Base-by-base conservation (phyloP, 2,888 invertebrate genomes). In the Polydesmus complanatus region DNA sequence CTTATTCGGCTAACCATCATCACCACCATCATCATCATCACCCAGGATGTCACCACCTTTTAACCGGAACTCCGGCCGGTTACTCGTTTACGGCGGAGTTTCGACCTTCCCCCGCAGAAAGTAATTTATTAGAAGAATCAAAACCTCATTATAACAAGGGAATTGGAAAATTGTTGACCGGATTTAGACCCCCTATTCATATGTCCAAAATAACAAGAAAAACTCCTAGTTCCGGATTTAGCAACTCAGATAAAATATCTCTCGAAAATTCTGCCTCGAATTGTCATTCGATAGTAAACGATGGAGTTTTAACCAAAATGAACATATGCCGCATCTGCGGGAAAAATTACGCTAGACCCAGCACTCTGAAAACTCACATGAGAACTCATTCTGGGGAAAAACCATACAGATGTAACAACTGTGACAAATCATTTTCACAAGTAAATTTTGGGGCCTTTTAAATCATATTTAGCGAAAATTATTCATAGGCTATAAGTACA, bases 351-450 rank as follows among this genome's bases (percentile, higher is more conserved):
- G 96, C 96, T 0, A 79, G 96, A 2, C 96, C 96, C 0, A 93
- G 92, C 74, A 97, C 96, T 0, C 77, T 98, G 64, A 97, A 97
- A 78, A 97, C 96, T 0, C 97, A 97, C 75, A 80, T 96, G 61
- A 79, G 97, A 59, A 97, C 96, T 1, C 97, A 97, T 74, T 90
- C 91, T 2, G 96, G 96, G 0, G 96, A 97, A 74, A 83, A 94
- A 68, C 93, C 93, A 0, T 88, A 91, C 74, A 79, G 86, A 61
- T 94, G 94, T 73, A 85, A 86, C 56, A 93, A 93, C 70, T 96
- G 95, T 77, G 88, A 88, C 73, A 96, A 96, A 75, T 92, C 93
- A 67, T 96, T 96, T 77, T 69, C 71, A 67, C 63, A 62, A 58
- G 62, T 62, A 54, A 50, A 53, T n/a, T n/a, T n/a, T n/a, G n/a